Percentiles rank a stretch among this genome's conserved stretches.
phyloP scores from a whole-genome alignment of 2,113 vertebrate species.

The Oriolus oriolus region DNA sequence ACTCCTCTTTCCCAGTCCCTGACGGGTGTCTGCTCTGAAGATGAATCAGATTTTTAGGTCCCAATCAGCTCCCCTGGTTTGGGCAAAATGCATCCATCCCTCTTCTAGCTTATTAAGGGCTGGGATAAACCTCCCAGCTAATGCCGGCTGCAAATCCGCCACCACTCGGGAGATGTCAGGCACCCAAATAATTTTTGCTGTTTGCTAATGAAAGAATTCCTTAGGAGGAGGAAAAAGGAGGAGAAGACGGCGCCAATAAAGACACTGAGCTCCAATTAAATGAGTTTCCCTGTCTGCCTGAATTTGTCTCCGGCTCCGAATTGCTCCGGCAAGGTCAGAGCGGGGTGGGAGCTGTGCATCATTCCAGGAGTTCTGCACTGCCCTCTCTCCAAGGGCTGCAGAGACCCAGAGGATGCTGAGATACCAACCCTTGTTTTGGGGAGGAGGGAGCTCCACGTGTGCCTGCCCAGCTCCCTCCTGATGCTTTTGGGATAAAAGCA shows the following conservation, averaged over 20 bases:
- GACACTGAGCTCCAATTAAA: constrained; percentile 60
- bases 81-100: constrained; percentile 63
- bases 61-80: constrained; percentile 64
- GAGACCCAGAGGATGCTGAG: neutral
- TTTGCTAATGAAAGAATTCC: constrained; percentile 67
- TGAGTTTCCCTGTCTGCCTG: constrained; percentile 37
- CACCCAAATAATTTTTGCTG: constrained; percentile 60
- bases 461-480: neutral
- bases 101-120: constrained; percentile 69
- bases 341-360: neutral
- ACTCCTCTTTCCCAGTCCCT: constrained; percentile 16
- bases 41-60: constrained; percentile 70
- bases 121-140: constrained; percentile 51
- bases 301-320: constrained; percentile 53
- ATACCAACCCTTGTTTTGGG: neutral
- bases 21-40: constrained; percentile 61
- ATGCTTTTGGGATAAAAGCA: neutral
- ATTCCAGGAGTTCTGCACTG: neutral
- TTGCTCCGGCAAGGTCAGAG: constrained; percentile 56
- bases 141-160: constrained; percentile 60
- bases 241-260: neutral
- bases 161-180: constrained; percentile 30
- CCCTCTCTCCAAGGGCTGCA: neutral
- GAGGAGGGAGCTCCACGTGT: neutral
- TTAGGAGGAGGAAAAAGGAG: neutral